Conservation (phyloP, 2,113 vertebrate genomes). For the Hydrochoerus hydrochaeris region DNA sequence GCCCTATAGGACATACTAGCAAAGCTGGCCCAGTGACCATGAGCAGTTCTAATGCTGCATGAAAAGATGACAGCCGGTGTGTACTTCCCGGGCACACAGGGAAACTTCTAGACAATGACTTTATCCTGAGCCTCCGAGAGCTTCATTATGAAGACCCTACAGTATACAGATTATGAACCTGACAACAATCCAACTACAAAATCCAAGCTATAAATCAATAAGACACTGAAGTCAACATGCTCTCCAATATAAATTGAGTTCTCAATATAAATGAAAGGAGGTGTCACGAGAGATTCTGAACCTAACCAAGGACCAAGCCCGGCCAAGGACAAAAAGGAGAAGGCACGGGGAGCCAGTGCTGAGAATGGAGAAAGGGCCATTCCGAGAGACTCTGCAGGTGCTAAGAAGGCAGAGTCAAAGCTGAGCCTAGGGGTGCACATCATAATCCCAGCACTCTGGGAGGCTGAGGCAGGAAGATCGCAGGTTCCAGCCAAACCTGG, state of each 20-base stretch:
- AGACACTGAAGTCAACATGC: neutral
- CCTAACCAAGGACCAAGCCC: neutral
- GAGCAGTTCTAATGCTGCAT: neutral
- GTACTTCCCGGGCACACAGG: neutral
- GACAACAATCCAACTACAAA: neutral
- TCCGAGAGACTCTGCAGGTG: neutral
- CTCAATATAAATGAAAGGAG: neutral
- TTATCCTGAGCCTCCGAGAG: neutral
- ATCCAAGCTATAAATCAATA: neutral
- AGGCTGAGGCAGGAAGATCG: neutral
- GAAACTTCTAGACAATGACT: neutral
- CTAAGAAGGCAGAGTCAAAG: neutral
- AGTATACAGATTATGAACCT: neutral
- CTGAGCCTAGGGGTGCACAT: neutral
- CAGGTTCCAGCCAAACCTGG: neutral
- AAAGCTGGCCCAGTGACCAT: neutral
- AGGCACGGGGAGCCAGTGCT: neutral
- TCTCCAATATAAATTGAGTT: too few species aligned
- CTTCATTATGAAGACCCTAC: neutral
- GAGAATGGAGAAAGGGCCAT: neutral
- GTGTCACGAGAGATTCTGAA: neutral
- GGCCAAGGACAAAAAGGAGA: neutral
- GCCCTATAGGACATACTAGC: neutral
- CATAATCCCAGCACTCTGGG: neutral
- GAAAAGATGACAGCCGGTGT: neutral